Evolutionary conservation across 2,797 vertebrate species (phyloP), one percentile per base, ranked within the genome.

Genomic region (Enteromius thamalakanensis): DNA sequence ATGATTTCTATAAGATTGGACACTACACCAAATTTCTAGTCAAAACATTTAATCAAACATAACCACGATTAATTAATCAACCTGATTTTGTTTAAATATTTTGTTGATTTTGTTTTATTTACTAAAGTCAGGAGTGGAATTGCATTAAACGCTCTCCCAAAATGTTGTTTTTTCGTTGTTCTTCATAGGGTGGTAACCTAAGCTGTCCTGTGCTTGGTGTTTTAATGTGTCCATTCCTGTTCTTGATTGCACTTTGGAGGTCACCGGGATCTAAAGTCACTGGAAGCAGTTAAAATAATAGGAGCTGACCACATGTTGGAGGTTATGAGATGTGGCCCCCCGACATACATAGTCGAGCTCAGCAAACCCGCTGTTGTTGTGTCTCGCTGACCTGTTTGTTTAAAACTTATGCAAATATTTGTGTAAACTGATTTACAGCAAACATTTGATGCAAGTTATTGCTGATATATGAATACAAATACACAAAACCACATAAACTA

Each of bases 221-320:
- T 86, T 90, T 90, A 92, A 91, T 87, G 90, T 86, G 91, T 85
- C 92, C 92, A 88, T 92, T 94, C 93, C 90, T 90, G 92, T 92
- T 92, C 91, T 89, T 95, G 95, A 96, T 95, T 96, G 95, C 93
- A 91, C 94, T 26, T 95, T 93, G 89, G 93, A 95, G 95, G 95
- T 95, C 93, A 92, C 92, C 86, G 80, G 93, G 94, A 96, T 95
- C 94, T 95, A 93, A 94, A 94, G 94, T 94, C 94, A 94, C 96
- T 96, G 96, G 96, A 96, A 97, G 94, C 94, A 95, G 95, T 97
- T 96, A 96, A 95, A 96, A 94, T 95, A 95, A 95, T 95, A 95
- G 90, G 94, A 95, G 92, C 90, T 93, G 90, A 92, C 88, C 93
- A 96, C 95, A 90, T 94, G 92, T 93, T 92, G 91, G 87, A 90